These are phyloP conservation scores for Drosophila acutilabella DNA, from an alignment of 2,888 invertebrate genomes.

Conservation along the genomic window DNA sequence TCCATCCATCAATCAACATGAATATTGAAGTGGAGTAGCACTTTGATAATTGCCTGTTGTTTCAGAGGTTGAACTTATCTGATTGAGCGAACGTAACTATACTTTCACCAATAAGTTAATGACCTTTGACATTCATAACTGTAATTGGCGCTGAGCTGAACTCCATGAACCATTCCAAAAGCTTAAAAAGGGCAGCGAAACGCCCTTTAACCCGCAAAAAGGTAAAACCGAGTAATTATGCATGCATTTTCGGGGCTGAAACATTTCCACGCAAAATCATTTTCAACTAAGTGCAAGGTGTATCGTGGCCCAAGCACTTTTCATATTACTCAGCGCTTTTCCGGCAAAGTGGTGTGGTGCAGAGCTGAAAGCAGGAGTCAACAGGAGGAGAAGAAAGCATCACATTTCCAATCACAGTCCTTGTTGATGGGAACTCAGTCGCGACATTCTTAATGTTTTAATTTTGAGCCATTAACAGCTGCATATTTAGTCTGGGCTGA, in stretches of 20 bases:
- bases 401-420: slow-evolving; percentile 70
- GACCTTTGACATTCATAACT: slow-evolving; percentile 37
- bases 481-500: slow-evolving; percentile 65
- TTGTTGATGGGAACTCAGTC: slow-evolving; percentile 38
- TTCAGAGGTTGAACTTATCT: slow-evolving; percentile 28
- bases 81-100: slow-evolving; percentile 25
- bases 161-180: slow-evolving; percentile 37
- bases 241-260: slow-evolving; percentile 32
- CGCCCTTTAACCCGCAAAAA: slow-evolving; percentile 25
- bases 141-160: slow-evolving; percentile 39
- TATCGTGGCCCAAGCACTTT: slow-evolving; percentile 57
- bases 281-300: slow-evolving; percentile 57
- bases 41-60: slow-evolving; percentile 28
- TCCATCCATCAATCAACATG: slow-evolving; percentile 19
- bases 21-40: slow-evolving; percentile 15
- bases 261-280: slow-evolving; percentile 39
- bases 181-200: slow-evolving; percentile 28
- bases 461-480: slow-evolving; percentile 77
- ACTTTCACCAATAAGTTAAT: slow-evolving; percentile 36
- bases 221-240: slow-evolving; percentile 43
- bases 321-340: slow-evolving; percentile 72
- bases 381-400: slow-evolving; percentile 19
- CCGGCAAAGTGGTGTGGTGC: slow-evolving; percentile 7
- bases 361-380: not conserved
- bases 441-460: slow-evolving; percentile 73